Percentiles rank a stretch among this genome's conserved stretches.
Evolutionary conservation across 2,113 vertebrate genomes (phyloP).

Genomic region (Erpornis zantholeuca): DNA sequence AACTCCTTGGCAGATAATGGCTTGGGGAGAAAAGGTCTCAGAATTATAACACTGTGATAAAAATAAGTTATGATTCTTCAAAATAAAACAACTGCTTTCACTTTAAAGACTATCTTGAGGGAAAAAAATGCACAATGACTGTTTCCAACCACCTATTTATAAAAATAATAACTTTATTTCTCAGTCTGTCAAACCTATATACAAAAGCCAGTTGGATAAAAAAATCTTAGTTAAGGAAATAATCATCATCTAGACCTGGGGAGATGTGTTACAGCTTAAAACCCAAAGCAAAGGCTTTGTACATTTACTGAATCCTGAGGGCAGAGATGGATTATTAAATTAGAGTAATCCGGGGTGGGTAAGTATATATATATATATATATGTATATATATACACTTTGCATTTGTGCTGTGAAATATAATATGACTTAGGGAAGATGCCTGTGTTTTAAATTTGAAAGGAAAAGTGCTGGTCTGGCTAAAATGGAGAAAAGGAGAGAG

Average conservation of each 20-base stretch:
- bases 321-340: neutral
- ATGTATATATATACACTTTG: neutral
- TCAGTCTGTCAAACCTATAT: neutral
- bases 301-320: neutral
- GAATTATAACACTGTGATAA: neutral
- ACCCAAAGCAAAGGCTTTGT: neutral
- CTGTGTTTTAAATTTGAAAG: neutral
- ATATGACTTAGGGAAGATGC: neutral
- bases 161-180: neutral
- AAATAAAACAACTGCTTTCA: neutral
- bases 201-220: neutral
- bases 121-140: neutral
- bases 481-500: neutral
- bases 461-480: neutral
- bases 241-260: neutral
- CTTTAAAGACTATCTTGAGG: neutral
- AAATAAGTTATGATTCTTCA: neutral
- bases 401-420: neutral
- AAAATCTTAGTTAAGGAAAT: neutral
- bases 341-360: neutral
- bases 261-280: neutral
- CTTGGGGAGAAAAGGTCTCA: neutral
- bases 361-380: no score
- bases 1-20: neutral
- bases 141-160: neutral